Base-by-base conservation (phyloP, 2,797 vertebrate genomes). In the Leptatherina wallacei region DNA sequence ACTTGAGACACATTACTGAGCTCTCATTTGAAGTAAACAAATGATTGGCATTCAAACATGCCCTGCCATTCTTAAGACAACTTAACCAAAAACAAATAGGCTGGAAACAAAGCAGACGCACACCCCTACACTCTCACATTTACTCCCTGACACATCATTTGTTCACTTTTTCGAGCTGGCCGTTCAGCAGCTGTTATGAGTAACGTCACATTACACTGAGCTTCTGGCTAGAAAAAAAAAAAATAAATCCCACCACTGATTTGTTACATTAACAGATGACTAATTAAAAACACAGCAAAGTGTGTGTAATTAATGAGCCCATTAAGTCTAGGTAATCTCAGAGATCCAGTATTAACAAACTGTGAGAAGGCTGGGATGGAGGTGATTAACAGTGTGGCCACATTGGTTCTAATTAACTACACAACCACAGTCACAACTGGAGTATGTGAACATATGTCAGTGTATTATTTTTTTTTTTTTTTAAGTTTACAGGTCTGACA, bases 321-420 rank as follows among this genome's bases (percentile, higher is more conserved):
- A 91, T 93, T 91, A 92, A 80, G 75, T 74, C 55, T 33, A 84
- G 85, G 91, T 91, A 88, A 91, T 90, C 91, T 88, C 76, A 63
- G 72, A 63, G 85, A 85, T 84, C 86, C 92, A 92, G 91, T 79
- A 83, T 92, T 88, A 92, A 94, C 90, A 90, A 93, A 92, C 87
- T 80, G 71, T 76, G 63, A 72, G 75, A 47, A 24, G 80, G 54
- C 78, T 22, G 65, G 60, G 40, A 69, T 49, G 75, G 72, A 64
- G 80, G 67, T 92, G 91, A 93, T 93, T 88, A 92, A 92, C 82
- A 83, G 72, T 77, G 81, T 6, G 85, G 89, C 83, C 78, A 70
- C 75, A 69, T 75, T 78, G 87, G 78, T 67, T 69, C 69, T 86
- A 90, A 91, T 92, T 90, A 83, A 78, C 86, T 77, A 87, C 80